Conservation (phyloP, 1,140 invertebrate species). For the Caenorhabditis inopinata region DNA sequence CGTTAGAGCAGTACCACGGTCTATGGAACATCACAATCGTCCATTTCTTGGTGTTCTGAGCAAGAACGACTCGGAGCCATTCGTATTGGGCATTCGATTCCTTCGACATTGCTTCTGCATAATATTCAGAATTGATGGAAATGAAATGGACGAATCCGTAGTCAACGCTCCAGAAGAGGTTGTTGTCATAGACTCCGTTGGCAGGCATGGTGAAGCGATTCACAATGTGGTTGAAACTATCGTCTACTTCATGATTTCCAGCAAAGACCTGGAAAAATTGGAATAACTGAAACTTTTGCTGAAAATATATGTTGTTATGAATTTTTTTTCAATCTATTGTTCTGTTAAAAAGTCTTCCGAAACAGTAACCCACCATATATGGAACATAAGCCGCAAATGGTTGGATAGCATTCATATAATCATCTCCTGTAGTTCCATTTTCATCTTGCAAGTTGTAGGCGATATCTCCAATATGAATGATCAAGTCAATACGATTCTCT, state of each 20-base stretch:
- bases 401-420: conserved; percentile 87
- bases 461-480: conserved; percentile 76
- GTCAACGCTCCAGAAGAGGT: conserved; percentile 37
- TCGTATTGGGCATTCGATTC: conserved; percentile 83
- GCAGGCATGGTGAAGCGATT: conserved; percentile 58
- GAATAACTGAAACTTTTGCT: too few relatives aligned
- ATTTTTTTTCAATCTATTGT: too few relatives aligned
- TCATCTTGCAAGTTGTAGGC: conserved; percentile 89
- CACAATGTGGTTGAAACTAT: conserved; percentile 55
- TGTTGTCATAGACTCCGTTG: conserved; percentile 31
- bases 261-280: conserved; percentile 68
- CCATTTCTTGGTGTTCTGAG: conserved; percentile 75
- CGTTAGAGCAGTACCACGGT: conserved; percentile 94
- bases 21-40: conserved; percentile 88
- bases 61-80: conserved; percentile 82
- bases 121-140: conserved; percentile 87
- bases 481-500: conserved; percentile 68
- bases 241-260: conserved; percentile 81
- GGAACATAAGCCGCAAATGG: conserved; percentile 81
- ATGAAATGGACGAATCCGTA: conserved; percentile 88
- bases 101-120: conserved; percentile 85
- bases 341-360: too few relatives aligned
- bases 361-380: conserved; percentile 85
- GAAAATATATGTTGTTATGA: too few relatives aligned
- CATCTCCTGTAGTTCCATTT: conserved; percentile 78